Evolutionary conservation across 53 echinoderm and acorn worm genomes (phyloP), one percentile per base, ranked within the genome.

Genomic region (Temnopleurus reevesii): DNA sequence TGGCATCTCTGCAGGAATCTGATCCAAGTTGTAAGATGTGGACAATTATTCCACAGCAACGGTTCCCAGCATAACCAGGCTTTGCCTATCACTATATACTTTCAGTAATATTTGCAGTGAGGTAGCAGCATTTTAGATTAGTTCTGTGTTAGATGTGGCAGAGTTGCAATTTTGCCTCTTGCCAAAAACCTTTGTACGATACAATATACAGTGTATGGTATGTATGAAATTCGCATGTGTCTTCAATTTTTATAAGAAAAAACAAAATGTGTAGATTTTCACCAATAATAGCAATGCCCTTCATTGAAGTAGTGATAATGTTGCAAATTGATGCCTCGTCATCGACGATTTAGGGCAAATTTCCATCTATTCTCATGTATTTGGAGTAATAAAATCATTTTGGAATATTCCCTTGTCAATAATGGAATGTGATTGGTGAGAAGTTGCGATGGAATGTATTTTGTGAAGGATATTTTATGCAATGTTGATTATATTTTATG

Each of bases 181-280:
- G 79, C 79, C 79, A 79, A 79, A 38, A 79, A 10, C 15, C 49
- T 49, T 79, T 79, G 79, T 79, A 79, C 45, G 30, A 47, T 79
- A 79, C 18, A 79, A 46, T 3, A 47, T 7, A 49, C 26, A 38
- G 28, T 79, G 79, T 49, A 46, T 9, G 3, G 27, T 79, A 47
- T 27, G 27, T 79, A 83, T 51, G 56, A 53, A 55, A 83, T 55
- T 55, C 53, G 83, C 55, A 83, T 83, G 83, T 83, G 83, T 83
- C 83, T 83, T 83, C 80, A 80, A 49, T 55, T 83, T 55, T 35
- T 83, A 13, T 36, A 83, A 83, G 83, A 51, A 83, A 8, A 79
- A 47, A 29, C 30, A 79, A 35, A 38, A 79, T 79, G 77, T 77
- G 79, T 28, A 79, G 46, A 47, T 31, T 30, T 65, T 79, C 49